A percentile compares a stretch with the other conserved stretches of the same genome.
phyloP scores from a whole-genome alignment of 2,113 vertebrate genomes.

The Colaptes auratus region DNA sequence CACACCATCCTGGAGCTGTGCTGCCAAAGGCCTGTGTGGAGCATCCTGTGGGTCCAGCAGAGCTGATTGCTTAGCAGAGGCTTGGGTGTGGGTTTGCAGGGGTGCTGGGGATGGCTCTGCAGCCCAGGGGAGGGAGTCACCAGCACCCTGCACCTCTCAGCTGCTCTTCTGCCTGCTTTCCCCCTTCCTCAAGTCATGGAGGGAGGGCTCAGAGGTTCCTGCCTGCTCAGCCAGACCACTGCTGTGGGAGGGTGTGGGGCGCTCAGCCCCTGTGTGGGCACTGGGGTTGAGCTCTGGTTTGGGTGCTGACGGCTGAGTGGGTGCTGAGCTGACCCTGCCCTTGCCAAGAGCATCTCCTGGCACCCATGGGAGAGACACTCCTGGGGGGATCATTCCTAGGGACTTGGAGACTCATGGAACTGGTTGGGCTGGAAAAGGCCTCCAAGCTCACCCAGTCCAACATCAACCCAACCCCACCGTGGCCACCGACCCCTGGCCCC shows the following conservation, averaged over 20 bases:
- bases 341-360: not conserved
- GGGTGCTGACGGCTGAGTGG: too few relatives aligned
- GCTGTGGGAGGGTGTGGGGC: not conserved
- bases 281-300: too few relatives aligned
- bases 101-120: not conserved
- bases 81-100: not conserved
- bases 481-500: too few relatives aligned
- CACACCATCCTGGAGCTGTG: not conserved
- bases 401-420: not conserved
- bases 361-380: fast-evolving
- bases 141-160: not conserved
- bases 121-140: not conserved
- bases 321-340: not conserved
- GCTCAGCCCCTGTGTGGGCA: too few relatives aligned
- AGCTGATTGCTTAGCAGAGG: not conserved
- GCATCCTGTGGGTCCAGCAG: not conserved
- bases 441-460: too few relatives aligned
- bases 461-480: too few relatives aligned
- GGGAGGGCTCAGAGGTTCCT: not conserved
- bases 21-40: not conserved
- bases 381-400: not conserved
- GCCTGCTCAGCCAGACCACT: not conserved
- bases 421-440: too few relatives aligned
- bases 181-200: not conserved
- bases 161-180: not conserved